Conservation (phyloP, 2,888 invertebrate genomes). For the Eupithecia vulgata region DNA sequence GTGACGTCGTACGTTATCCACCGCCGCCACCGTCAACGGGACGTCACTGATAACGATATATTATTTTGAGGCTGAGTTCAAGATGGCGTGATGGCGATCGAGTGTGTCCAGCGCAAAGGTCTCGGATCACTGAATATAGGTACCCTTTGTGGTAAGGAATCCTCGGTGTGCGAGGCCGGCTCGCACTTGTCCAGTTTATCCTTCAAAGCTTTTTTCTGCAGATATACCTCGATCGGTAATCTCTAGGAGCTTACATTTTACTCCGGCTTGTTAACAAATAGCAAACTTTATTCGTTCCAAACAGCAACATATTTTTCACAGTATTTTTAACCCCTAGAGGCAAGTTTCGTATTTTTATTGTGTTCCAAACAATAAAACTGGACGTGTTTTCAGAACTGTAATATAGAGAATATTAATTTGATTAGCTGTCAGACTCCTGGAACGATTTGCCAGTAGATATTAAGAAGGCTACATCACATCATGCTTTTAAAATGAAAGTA, state of each 20-base stretch:
- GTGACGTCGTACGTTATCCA: no score
- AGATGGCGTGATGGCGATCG: no score
- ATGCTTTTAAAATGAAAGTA: no score
- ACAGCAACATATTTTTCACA: neutral
- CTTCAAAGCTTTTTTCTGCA: neutral
- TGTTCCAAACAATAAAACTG: neutral
- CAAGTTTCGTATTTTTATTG: neutral
- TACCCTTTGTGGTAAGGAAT: neutral
- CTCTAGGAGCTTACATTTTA: neutral
- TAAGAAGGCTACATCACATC: no score
- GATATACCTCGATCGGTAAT: neutral
- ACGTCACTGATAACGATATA: no score
- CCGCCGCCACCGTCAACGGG: no score
- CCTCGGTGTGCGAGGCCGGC: neutral
- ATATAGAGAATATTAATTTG: no score
- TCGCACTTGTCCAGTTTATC: neutral
- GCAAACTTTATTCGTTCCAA: neutral
- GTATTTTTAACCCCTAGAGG: neutral
- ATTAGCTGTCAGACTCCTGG: no score
- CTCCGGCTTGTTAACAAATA: neutral
- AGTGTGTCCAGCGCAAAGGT: no score
- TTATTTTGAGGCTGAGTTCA: no score
- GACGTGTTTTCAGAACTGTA: constrained; percentile 1
- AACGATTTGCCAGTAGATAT: no score
- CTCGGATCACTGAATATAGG: no score